These are phyloP conservation scores for Diachrysia chrysitis DNA, from an alignment of 2,888 invertebrate genomes.

Conservation along the genomic window DNA sequence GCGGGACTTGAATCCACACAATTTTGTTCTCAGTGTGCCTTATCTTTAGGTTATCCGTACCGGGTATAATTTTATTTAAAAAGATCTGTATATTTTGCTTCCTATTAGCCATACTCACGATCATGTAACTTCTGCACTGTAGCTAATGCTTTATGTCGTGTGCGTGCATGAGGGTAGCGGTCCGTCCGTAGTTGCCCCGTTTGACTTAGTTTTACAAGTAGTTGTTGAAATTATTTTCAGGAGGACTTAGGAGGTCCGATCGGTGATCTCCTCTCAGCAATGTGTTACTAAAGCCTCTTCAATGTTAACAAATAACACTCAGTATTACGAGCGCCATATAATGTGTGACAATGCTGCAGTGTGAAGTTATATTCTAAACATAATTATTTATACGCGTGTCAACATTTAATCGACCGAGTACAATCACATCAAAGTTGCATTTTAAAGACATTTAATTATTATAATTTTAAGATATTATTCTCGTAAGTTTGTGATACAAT, in stretches of 20 bases:
- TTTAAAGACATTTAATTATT: constrained; percentile 74
- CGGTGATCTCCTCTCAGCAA: constrained; percentile 91
- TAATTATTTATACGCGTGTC: constrained; percentile 57
- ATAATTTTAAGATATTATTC: constrained; percentile 65
- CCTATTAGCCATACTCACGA: constrained; percentile 68
- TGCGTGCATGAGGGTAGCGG: constrained; percentile 78
- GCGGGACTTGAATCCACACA: constrained; percentile 34
- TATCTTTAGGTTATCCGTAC: constrained; percentile 64
- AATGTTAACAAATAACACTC: constrained; percentile 71
- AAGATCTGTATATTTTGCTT: constrained; percentile 89
- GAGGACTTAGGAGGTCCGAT: constrained; percentile 91
- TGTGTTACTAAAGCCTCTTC: constrained; percentile 88
- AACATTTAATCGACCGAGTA: constrained; percentile 59
- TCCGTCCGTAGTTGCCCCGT: constrained; percentile 51
- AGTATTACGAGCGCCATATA: constrained; percentile 75
- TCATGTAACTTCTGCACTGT: constrained; percentile 83
- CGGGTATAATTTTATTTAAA: constrained; percentile 76
- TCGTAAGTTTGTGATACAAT: constrained; percentile 60
- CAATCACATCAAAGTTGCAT: constrained; percentile 69
- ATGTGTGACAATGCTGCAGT: constrained; percentile 68
- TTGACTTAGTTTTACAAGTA: constrained; percentile 78
- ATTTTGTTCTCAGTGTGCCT: constrained; percentile 65
- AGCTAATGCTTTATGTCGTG: constrained; percentile 80
- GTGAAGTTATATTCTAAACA: constrained; percentile 60
- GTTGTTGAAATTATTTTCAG: constrained; percentile 89